Evolutionary conservation across 2,113 vertebrate species (phyloP), one percentile per base, ranked within the genome.

Genomic region (Dipodomys ordii): DNA sequence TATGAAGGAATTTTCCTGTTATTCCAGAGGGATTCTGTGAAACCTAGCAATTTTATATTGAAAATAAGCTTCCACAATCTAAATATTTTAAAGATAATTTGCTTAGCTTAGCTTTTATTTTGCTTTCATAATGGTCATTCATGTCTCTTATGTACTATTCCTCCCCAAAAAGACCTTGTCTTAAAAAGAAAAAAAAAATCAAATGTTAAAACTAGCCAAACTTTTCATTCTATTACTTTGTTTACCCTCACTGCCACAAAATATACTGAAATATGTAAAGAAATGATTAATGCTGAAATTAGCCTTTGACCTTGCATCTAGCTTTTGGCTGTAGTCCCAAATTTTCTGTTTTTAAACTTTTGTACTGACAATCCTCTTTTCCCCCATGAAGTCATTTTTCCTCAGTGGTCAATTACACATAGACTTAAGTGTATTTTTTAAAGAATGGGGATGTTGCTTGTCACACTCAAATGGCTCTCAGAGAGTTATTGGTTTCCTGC

Each of bases 401-500:
- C 53, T 90, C 71, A 90, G 86, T 95, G 53, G 92, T 92, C 86
- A 94, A 90, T 92, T 95, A 30, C 68, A 68, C 94, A 76, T 93
- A 87, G 85, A 90, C 64, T 82, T 90, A 92, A 92, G 90, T 95
- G 88, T 85, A 91, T 96, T 78, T 94, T 88, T 91, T 92, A 93
- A 95, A 57, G 96, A 94, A 96, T 92, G 79, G 81, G 30, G 91
- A 95, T 96, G 96, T 89, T 89, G 95, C 92, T 88, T 94, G 86
- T 94, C 87, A 88, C 68, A 89, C 81, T 94, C 83, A 95, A 96
- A 93, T 96, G 69, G 83, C 94, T 95, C 90, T 94, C 82, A 92
- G 62, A 95, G 90, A 94, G 10, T 95, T 95, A 82, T 15, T 97
- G 96, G 94, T 96, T 96, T 90, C 60, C n/a, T 95, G 94, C 95